These are phyloP conservation scores for Arrhopalites spinosus DNA, from an alignment of 2,888 invertebrate species.

Conservation along the genomic window DNA sequence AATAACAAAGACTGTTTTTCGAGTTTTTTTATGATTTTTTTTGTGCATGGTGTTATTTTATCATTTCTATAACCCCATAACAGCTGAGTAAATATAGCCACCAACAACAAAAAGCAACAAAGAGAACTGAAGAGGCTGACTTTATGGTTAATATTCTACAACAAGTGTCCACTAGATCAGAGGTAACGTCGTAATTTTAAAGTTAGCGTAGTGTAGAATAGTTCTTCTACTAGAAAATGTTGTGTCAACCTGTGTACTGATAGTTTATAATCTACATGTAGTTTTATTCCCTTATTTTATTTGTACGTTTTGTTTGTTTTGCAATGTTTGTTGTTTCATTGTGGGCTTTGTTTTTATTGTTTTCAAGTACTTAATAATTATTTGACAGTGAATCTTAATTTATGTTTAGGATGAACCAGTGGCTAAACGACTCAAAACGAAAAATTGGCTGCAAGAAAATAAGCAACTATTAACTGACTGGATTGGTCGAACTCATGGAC, in stretches of 20 bases:
- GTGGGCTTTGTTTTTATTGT: too few relatives aligned
- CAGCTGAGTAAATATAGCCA: constrained; percentile 34
- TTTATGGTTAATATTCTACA: constrained; percentile 38
- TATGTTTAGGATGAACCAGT: constrained; percentile 53
- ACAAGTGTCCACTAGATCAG: constrained; percentile 16
- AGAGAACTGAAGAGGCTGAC: constrained; percentile 27
- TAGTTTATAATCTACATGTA: background rate
- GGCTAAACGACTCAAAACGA: constrained; percentile 54
- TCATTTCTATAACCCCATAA: background rate
- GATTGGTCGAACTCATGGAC: constrained; percentile 54
- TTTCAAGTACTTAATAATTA: too few relatives aligned
- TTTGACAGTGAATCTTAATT: background rate
- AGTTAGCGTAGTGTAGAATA: background rate
- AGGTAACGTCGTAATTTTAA: constrained; percentile 19
- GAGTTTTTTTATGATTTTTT: background rate
- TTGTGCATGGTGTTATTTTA: background rate
- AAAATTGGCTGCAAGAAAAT: constrained; percentile 51
- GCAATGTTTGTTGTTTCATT: background rate
- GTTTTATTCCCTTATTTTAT: background rate
- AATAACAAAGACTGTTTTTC: background rate
- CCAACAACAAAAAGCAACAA: constrained; percentile 24
- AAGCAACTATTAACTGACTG: constrained; percentile 40
- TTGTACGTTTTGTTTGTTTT: background rate
- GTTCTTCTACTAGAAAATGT: background rate
- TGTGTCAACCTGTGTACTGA: too few relatives aligned